Evolutionary conservation across 2,888 invertebrate genomes (phyloP), one percentile per base, ranked within the genome.

Genomic region (Pediacus dermestoides): DNA sequence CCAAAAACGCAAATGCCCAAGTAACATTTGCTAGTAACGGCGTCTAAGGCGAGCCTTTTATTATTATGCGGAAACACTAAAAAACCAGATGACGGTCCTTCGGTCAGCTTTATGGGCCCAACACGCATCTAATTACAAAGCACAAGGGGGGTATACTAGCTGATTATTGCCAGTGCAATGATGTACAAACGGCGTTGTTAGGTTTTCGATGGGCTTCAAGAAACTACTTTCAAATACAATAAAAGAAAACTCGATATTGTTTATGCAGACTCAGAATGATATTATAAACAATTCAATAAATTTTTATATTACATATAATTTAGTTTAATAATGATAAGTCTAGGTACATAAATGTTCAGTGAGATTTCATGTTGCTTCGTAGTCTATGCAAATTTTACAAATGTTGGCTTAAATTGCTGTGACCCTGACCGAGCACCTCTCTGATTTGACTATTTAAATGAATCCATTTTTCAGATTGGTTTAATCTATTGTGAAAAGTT

Each of bases 11-110:
- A 68, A 68, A 68, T 67, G 61, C 60, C 60, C 61, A 57, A 65
- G 68, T 66, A 68, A 69, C 70, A 69, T 69, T 70, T 70, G 70
- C 65, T 55, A 54, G 63, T 67, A 69, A 70, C 67, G 63, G 67
- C 67, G 61, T 62, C 63, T 58, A 55, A 63, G 64, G 60, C 63
- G 54, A 53, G 61, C 58, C 59, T 78, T 79, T 79, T 79, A 80
- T 79, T 79, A 78, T 75, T 76, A 78, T 78, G 70, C 70, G 70
- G 70, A 70, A 69, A 70, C 68, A 64, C 61, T 70, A 71, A 79
- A 80, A 79, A 78, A 78, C 74, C 78, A 78, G 76, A 77, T 78
- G 70, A 77, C 72, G 63, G 56, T 46, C 53, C 59, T 51, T 52
- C 58, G 63, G 62, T 60, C 60, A 58, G 49, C 60, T 66, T 67